Conservation (phyloP, 2,888 invertebrate species). For the Diaphora mendica region DNA sequence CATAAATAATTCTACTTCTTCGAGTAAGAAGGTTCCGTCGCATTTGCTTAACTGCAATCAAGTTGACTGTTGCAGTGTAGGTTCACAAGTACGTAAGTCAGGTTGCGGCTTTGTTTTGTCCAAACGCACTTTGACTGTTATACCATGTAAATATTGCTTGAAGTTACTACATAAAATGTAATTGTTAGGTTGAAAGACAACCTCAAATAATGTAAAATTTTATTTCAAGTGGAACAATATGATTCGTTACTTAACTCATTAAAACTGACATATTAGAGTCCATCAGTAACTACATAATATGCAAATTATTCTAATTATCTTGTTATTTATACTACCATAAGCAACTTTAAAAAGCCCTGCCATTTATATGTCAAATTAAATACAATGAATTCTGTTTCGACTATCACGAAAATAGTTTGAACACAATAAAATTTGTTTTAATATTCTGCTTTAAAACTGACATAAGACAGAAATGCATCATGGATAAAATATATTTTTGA, state of each 20-base stretch:
- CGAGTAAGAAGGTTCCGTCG: conserved; percentile 27
- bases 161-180: conserved; percentile 65
- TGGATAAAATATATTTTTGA: background rate
- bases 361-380: conserved; percentile 9
- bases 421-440: conserved; percentile 12
- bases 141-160: conserved; percentile 73
- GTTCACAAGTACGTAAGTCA: conserved; percentile 42
- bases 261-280: conserved; percentile 46
- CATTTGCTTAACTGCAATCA: conserved; percentile 42
- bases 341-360: background rate
- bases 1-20: conserved; percentile 42
- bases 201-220: conserved; percentile 65
- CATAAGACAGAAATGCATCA: background rate
- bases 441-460: conserved; percentile 20
- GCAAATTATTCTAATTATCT: conserved; percentile 6
- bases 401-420: conserved; percentile 24
- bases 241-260: conserved; percentile 56
- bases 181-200: conserved; percentile 66
- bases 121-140: conserved; percentile 72
- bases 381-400: background rate
- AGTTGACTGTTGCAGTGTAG: conserved; percentile 37
- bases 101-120: conserved; percentile 75
- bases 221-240: conserved; percentile 68
- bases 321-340: background rate
- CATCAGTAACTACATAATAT: background rate